Evolutionary conservation across 2,113 vertebrate genomes (phyloP), one percentile per base, ranked within the genome.

Genomic region (Origma solitaria): DNA sequence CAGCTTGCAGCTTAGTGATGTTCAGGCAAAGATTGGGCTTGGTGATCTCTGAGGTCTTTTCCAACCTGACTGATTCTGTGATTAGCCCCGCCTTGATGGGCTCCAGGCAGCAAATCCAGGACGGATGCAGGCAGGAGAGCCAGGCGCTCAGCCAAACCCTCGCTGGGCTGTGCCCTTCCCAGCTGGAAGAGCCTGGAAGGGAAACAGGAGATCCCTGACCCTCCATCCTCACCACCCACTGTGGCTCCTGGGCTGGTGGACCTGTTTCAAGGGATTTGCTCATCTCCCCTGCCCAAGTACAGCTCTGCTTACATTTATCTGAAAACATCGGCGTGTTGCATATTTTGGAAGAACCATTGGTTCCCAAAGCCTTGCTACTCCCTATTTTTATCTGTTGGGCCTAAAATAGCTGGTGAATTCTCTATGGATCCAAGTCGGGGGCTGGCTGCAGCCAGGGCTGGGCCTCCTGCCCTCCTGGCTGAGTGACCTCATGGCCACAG

Each of bases 371-470:
- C 38, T 92, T 1, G 0, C 18, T 10, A 7, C 82, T 92, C 72
- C 89, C 86, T 88, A 75, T 86, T 95, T 95, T 92, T 95, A 91
- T 93, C 92, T 78, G 35, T 75, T 53, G 40, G 60, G 57, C 81
- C 62, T 91, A 94, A 96, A 96, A 96, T 90, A 96, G 86, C 37
- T 0, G 0, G 47, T 13, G 42, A 91, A 58, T 13, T 51, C 62
- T 60, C 42, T 10, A 42, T 10, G 3, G 79, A 53, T 87, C 82
- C 57, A 37, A 82, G 60, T 44, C 65, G 47, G 4, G 10, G 30
- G 13, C 65, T 0, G 1, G 79, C 88, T 62, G 84, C 69, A 80
- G 77, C 61, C 56, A 8, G 5, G 20, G 78, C 42, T 10, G 1
- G 22, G 62, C 49, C 56, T 65, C 30, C 33, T 58, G 61, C 61